Conservation (phyloP, 2,888 invertebrate species). For the Hemaris fuciformis region DNA sequence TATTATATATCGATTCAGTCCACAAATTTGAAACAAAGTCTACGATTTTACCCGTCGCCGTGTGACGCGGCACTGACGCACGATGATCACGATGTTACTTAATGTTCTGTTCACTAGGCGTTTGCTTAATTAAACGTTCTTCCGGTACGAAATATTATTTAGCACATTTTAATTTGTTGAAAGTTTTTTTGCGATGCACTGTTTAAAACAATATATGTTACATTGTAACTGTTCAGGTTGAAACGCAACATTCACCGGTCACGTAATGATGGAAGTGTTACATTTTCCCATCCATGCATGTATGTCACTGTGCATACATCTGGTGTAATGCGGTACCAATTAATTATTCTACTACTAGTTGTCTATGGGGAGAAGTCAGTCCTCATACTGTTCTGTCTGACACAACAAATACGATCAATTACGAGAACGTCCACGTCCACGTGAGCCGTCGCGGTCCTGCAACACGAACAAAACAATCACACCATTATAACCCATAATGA, state of each 20-base stretch:
- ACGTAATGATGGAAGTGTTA: constrained; percentile 49
- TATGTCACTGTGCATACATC: constrained; percentile 51
- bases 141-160: constrained; percentile 76
- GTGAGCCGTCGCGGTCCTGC: constrained; percentile 74
- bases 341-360: constrained; percentile 70
- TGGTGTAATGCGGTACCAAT: constrained; percentile 73
- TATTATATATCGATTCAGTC: constrained; percentile 72
- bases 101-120: constrained; percentile 79
- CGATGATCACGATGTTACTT: constrained; percentile 59
- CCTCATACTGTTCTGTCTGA: constrained; percentile 65
- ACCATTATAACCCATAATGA: neutral
- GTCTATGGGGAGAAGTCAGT: constrained; percentile 81
- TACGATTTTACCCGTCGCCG: constrained; percentile 71
- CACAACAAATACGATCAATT: constrained; percentile 62
- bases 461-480: constrained; percentile 31
- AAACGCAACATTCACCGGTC: constrained; percentile 58
- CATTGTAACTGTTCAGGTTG: constrained; percentile 72
- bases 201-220: constrained; percentile 78
- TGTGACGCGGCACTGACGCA: constrained; percentile 52
- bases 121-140: constrained; percentile 74
- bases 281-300: constrained; percentile 51
- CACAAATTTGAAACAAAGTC: constrained; percentile 81
- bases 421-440: constrained; percentile 73
- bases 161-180: constrained; percentile 80
- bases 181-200: constrained; percentile 78